phyloP scores from a whole-genome alignment of 2,797 vertebrate genomes.

The Clarias platycephalus region DNA sequence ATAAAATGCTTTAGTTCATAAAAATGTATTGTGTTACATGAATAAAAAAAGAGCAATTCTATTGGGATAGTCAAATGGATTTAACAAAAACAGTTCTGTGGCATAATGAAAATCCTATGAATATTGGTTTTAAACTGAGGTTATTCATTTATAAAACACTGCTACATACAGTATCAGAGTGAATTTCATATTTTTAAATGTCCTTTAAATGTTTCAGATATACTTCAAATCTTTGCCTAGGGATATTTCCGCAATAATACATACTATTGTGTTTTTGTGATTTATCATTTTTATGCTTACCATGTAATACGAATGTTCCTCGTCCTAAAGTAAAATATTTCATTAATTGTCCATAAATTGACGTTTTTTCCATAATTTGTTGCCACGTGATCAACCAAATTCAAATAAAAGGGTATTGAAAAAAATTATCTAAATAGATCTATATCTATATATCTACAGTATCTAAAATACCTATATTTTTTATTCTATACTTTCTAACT shows the following conservation, averaged over 20 bases:
- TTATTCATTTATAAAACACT: not conserved
- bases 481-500: not conserved
- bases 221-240: not conserved
- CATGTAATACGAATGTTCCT: not conserved
- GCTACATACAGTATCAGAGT: not conserved
- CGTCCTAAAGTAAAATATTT: not conserved
- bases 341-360: not conserved
- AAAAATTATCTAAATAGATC: not conserved
- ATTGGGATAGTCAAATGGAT: not conserved
- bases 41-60: not conserved
- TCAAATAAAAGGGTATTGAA: not conserved
- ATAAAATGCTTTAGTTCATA: not conserved
- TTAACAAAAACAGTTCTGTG: not conserved
- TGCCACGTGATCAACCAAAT: not conserved
- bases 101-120: not conserved
- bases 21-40: not conserved
- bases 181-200: not conserved
- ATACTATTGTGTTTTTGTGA: not conserved
- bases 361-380: not conserved
- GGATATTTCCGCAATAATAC: not conserved
- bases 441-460: too few relatives aligned
- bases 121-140: not conserved
- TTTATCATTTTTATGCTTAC: slow-evolving; percentile 31
- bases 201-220: not conserved
- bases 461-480: not conserved